These are phyloP conservation scores for Blomia tropicalis DNA, from an alignment of 2,888 invertebrate genomes.

Conservation along the genomic window DNA sequence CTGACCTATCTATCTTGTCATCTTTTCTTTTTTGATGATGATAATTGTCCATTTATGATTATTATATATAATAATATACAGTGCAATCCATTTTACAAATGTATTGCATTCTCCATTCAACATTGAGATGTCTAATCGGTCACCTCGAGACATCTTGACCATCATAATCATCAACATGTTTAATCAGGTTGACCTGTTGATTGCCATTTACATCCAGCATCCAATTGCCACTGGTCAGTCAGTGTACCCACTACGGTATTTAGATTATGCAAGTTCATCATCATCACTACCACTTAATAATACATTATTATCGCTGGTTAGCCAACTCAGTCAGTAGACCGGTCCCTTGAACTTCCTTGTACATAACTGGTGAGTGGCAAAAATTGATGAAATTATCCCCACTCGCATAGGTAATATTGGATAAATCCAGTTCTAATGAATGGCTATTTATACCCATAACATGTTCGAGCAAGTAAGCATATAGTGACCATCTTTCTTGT, in stretches of 20 bases:
- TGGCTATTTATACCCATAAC: background rate
- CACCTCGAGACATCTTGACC: no score
- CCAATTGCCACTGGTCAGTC: no score
- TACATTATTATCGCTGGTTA: background rate
- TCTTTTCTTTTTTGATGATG: no score
- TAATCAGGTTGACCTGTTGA: no score
- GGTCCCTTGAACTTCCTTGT: constrained; percentile 5
- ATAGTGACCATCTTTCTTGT: background rate
- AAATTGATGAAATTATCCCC: constrained; percentile 2
- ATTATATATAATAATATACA: background rate
- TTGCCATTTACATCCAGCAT: no score
- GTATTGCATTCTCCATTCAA: no score
- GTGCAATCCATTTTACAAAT: background rate
- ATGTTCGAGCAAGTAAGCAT: background rate
- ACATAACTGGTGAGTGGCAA: background rate
- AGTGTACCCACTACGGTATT: no score
- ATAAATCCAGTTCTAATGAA: constrained; percentile 11
- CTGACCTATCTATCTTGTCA: background rate
- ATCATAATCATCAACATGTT: no score
- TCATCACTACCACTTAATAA: background rate
- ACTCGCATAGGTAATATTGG: background rate
- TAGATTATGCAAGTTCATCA: constrained; percentile 13
- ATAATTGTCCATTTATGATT: background rate
- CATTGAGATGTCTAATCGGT: no score
- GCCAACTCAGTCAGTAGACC: no score